phyloP scores from a whole-genome alignment of 2,797 vertebrate species.

The Sebastes elongatus region DNA sequence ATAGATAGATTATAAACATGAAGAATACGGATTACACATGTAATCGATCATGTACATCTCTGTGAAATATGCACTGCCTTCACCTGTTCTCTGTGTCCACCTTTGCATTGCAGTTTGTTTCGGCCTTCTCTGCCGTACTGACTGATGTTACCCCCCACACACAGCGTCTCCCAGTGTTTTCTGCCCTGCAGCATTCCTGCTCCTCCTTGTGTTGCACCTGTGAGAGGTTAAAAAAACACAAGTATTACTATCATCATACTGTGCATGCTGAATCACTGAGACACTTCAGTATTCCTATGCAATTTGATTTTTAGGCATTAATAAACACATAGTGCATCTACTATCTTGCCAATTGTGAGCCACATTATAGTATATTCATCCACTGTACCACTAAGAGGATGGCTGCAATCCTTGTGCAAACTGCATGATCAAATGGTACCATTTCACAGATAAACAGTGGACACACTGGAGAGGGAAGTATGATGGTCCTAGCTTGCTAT shows the following conservation, averaged over 20 bases:
- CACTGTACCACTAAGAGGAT: not conserved
- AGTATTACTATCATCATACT: not conserved
- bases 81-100: not conserved
- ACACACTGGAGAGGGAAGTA: not conserved
- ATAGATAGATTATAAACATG: not conserved
- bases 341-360: not conserved
- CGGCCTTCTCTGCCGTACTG: slow-evolving; percentile 3
- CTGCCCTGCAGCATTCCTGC: not conserved
- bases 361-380: not conserved
- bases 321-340: not conserved
- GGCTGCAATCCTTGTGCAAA: not conserved
- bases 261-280: not conserved
- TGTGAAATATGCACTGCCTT: not conserved
- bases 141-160: not conserved
- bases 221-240: not conserved
- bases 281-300: not conserved
- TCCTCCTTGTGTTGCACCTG: not conserved
- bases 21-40: not conserved
- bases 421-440: slow-evolving; percentile 1
- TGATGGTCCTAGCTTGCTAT: not conserved
- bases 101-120: not conserved
- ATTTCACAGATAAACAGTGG: not conserved
- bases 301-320: not conserved
- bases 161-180: not conserved
- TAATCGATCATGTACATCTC: not conserved